These are phyloP conservation scores for Drosophila seclusa DNA, from an alignment of 2,888 invertebrate genomes.

Conservation along the genomic window DNA sequence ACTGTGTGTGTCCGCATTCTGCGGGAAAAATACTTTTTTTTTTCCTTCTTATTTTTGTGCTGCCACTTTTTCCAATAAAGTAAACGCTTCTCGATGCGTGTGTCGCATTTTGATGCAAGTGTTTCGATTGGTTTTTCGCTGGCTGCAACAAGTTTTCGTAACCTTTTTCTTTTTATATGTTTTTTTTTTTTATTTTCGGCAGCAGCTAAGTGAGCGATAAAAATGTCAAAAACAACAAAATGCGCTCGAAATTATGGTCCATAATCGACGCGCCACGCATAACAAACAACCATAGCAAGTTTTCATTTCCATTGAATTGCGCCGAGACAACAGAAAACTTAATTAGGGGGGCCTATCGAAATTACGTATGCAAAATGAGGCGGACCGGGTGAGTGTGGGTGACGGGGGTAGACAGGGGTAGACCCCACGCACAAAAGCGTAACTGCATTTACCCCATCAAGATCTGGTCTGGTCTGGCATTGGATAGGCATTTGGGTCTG, in stretches of 20 bases:
- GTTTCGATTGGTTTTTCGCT: conserved; percentile 45
- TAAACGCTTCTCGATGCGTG: conserved; percentile 74
- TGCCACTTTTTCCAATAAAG: conserved; percentile 80
- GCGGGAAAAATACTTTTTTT: conserved; percentile 61
- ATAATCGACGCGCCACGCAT: conserved; percentile 64
- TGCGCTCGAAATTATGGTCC: conserved; percentile 68
- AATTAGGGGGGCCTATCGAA: conserved; percentile 53
- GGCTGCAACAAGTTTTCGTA: conserved; percentile 56
- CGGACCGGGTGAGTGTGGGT: neutral
- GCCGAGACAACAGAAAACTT: conserved; percentile 54
- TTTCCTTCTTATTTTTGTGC: conserved; percentile 25
- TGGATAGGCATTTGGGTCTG: conserved; percentile 4
- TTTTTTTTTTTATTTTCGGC: conserved; percentile 34
- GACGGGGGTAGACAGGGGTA: neutral
- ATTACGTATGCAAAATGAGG: conserved; percentile 66
- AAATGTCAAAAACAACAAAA: conserved; percentile 74
- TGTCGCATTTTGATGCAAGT: conserved; percentile 71
- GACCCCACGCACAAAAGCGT: conserved; percentile 40
- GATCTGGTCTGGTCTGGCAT: conserved; percentile 15
- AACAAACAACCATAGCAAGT: conserved; percentile 47
- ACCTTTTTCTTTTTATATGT: conserved; percentile 54
- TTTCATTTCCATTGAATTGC: conserved; percentile 64
- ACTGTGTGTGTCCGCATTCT: conserved; percentile 81
- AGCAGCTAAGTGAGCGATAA: conserved; percentile 73
- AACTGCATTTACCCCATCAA: conserved; percentile 35